Evolutionary conservation across 2,113 vertebrate genomes (phyloP), one percentile per base, ranked within the genome.

Genomic region (Lontra canadensis): DNA sequence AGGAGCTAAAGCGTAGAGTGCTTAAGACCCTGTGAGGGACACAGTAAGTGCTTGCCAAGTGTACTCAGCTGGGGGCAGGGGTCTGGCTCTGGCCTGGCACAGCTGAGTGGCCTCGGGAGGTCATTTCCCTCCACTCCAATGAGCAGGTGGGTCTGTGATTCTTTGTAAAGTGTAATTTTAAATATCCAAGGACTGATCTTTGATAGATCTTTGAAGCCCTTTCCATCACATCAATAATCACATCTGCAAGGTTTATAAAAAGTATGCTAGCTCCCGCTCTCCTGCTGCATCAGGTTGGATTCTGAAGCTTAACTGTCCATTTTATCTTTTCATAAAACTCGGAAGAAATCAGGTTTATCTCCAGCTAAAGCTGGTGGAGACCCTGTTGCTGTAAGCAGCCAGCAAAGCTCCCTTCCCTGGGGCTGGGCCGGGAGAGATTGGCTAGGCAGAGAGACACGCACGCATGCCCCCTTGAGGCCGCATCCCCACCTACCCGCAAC

Each of bases 1-100:
- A 5, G 0, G 3, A 52, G 61, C 42, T 69, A 12, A 55, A 4
- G 42, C 52, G 2, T 1, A 0, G 5, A 9, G 9, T 8, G 23
- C 47, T 8, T 2, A 67, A 73, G 65, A 36, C 9, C 21, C 26
- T 4, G 71, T 57, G 31, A 23, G 31, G 84, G 42, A 34, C 57
- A 71, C 31, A 1, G 29, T 0, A 8, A 21, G 34, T 29, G 18
- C 34, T 31, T 18, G 20, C 1, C 31, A 6, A 52, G 26, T 0
- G 34, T 11, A 23, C 6, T 18, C 14, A 26, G 74, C 55, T 2
- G 21, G 71, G 52, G 42, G 3, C 67, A 47, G 1, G 12, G 10
- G 21, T 26, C 71, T 65, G 82, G 36, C 63, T 44, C 55, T 52
- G 34, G 29, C 83, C 7, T 21, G 57, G 29, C 47, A 34, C 13